phyloP scores from a whole-genome alignment of 2,888 invertebrate genomes.

The Drosophila testacea region DNA sequence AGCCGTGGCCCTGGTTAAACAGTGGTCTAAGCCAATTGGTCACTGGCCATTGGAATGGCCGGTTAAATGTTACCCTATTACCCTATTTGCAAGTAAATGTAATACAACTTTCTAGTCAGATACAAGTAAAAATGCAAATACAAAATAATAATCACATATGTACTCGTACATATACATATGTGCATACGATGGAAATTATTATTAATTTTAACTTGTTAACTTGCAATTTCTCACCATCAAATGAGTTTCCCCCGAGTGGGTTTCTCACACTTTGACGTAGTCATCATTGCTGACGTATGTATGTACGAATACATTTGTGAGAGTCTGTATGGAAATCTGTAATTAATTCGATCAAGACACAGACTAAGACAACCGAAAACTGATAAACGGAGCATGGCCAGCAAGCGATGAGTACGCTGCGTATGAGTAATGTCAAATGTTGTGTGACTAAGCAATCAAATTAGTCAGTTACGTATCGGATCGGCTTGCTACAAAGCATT shows the following conservation, averaged over 20 bases:
- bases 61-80: not conserved
- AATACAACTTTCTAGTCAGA: not conserved
- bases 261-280: conserved; percentile 1
- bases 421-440: conserved; percentile 58
- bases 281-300: conserved; percentile 1
- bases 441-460: conserved; percentile 25
- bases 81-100: too few species aligned
- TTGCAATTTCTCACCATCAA: not conserved
- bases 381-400: not conserved
- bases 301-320: not conserved
- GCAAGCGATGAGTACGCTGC: conserved; percentile 33
- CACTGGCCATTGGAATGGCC: not conserved
- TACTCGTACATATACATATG: too few species aligned
- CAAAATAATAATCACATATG: not conserved
- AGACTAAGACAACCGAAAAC: conserved; percentile 3
- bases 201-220: not conserved
- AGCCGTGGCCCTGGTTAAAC: conserved; percentile 6
- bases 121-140: not conserved
- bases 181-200: not conserved
- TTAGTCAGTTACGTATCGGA: conserved; percentile 31
- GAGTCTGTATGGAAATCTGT: not conserved
- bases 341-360: conserved; percentile 6
- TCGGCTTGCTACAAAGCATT: not conserved
- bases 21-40: not conserved
- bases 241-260: not conserved